Conservation (phyloP, 2,113 vertebrate species). For the Scalopus aquaticus region DNA sequence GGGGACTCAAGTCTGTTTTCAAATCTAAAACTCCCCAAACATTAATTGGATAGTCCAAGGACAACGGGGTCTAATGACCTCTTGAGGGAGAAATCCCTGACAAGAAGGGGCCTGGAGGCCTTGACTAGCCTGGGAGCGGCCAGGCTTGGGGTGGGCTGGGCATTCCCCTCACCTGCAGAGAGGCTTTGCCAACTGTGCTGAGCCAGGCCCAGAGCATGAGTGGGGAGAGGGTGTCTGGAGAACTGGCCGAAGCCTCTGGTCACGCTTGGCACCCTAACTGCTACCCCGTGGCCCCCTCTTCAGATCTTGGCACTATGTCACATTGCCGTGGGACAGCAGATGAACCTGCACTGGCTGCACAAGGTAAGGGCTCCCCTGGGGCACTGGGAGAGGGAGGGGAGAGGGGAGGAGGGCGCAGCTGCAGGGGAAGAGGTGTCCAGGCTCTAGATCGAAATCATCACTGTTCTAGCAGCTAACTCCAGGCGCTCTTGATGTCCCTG, state of each 20-base stretch:
- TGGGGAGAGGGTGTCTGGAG: not conserved
- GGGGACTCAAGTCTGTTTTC: not conserved
- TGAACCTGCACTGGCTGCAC: slow-evolving; percentile 98
- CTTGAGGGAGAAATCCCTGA: not conserved
- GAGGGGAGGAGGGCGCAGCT: not conserved
- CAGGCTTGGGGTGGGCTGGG: not conserved
- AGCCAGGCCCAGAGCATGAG: not conserved
- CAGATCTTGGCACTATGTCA: slow-evolving; percentile 97
- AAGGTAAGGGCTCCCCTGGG: slow-evolving; percentile 87
- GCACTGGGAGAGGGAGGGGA: not conserved
- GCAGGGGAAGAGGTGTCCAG: not conserved
- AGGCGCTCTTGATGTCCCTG: accelerated
- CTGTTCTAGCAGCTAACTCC: accelerated
- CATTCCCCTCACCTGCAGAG: not conserved
- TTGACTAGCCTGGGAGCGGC: not conserved
- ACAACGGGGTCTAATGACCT: not conserved
- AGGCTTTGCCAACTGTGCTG: not conserved
- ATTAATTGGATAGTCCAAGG: not conserved
- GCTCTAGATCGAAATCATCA: accelerated
- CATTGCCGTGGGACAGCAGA: slow-evolving; percentile 95
- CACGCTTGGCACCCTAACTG: not conserved
- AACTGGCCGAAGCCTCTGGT: not conserved
- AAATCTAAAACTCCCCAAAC: not conserved
- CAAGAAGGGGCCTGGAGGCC: not conserved
- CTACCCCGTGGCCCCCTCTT: not conserved